Percentiles rank a stretch among this genome's conserved stretches.
Conservation (phyloP, 2,113 vertebrate genomes). For the Gobiocypris rarus region DNA sequence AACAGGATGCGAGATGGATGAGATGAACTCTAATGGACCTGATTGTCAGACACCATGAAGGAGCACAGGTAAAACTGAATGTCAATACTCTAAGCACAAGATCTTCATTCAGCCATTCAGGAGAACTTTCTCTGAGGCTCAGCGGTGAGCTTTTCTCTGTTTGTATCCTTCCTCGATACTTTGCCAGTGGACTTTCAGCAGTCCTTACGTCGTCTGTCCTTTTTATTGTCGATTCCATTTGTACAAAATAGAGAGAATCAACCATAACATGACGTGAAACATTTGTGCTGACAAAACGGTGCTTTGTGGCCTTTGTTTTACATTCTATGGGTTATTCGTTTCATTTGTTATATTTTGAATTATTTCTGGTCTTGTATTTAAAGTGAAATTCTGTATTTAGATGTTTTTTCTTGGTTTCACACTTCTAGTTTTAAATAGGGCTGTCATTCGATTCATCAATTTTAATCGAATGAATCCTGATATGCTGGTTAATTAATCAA, state of each 20-base stretch:
- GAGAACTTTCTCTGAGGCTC: slow-evolving; percentile 1
- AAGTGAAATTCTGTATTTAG: slow-evolving; percentile 49
- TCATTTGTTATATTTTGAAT: slow-evolving; percentile 47
- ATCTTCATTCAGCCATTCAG: slow-evolving; percentile 23
- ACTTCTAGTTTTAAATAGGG: slow-evolving; percentile 3
- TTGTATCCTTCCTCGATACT: slow-evolving; percentile 30
- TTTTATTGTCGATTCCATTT: slow-evolving; percentile 54
- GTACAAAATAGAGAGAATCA: slow-evolving; percentile 38
- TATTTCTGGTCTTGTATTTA: slow-evolving; percentile 60
- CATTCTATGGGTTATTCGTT: slow-evolving; percentile 52
- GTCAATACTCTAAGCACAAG: slow-evolving; percentile 32
- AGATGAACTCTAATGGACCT: slow-evolving; percentile 7
- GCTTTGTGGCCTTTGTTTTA: slow-evolving; percentile 46
- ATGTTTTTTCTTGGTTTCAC: slow-evolving; percentile 44
- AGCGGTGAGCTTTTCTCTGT: slow-evolving; percentile 22
- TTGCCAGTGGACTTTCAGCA: background rate
- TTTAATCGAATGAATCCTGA: background rate
- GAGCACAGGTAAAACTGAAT: slow-evolving; percentile 33
- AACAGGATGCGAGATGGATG: background rate
- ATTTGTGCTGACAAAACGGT: slow-evolving; percentile 48
- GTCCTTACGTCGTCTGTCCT: slow-evolving; percentile 4
- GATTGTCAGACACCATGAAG: background rate
- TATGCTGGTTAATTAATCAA: background rate
- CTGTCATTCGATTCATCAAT: background rate
- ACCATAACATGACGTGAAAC: slow-evolving; percentile 46